Conservation (phyloP, 2,797 vertebrate genomes). For the Selene dorsalis region DNA sequence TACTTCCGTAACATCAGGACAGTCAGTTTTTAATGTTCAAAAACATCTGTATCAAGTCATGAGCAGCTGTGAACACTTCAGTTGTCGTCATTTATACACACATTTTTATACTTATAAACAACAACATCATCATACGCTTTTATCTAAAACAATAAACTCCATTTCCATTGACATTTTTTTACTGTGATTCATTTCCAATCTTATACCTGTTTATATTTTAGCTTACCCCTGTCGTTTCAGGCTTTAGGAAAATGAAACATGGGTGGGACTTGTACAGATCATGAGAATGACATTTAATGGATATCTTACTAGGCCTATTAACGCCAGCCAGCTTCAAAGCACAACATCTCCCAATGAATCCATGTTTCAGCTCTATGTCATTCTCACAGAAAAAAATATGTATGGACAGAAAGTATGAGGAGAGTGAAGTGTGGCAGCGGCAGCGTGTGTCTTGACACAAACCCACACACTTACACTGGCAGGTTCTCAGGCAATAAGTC, state of each 20-base stretch:
- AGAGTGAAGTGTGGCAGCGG: constrained; percentile 30
- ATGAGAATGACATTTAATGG: constrained; percentile 37
- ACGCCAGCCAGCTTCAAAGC: constrained; percentile 30
- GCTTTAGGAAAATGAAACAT: constrained; percentile 53
- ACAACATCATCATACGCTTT: neutral
- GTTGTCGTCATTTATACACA: neutral
- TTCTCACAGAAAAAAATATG: constrained; percentile 19
- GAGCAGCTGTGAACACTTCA: neutral
- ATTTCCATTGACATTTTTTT: neutral
- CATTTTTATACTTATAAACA: neutral
- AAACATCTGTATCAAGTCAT: neutral
- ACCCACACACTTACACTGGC: constrained; percentile 47
- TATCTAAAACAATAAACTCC: neutral
- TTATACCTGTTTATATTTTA: constrained; percentile 46
- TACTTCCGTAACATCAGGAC: neutral
- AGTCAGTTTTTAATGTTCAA: neutral
- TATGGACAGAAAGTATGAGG: constrained; percentile 12
- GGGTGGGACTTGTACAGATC: constrained; percentile 32
- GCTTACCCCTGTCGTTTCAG: constrained; percentile 38
- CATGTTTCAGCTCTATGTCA: constrained; percentile 42
- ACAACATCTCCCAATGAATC: constrained; percentile 13
- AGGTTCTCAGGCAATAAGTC: constrained; percentile 44
- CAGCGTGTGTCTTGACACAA: constrained; percentile 42
- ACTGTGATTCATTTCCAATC: constrained; percentile 20
- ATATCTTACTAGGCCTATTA: constrained; percentile 38